Evolutionary conservation across 2,888 invertebrate species (phyloP).

Genomic region (Drosophila mimetica): DNA sequence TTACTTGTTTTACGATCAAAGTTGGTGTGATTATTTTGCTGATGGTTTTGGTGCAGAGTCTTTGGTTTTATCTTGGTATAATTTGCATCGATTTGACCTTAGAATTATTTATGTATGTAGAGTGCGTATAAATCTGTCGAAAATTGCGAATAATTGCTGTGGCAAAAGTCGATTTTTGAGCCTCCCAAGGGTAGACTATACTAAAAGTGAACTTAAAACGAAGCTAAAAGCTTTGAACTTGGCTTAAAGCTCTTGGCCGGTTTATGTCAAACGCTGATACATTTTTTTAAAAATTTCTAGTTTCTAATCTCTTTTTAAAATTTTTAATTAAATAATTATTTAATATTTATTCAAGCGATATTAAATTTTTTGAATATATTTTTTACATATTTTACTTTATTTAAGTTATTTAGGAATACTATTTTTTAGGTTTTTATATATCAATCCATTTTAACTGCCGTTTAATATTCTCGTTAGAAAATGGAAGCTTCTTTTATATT

Average conservation of each 20-base stretch:
- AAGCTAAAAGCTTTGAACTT: constrained; percentile 12
- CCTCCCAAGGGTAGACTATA: constrained; percentile 23
- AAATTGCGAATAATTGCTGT: constrained; percentile 37
- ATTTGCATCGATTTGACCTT: constrained; percentile 41
- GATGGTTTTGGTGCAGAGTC: background rate
- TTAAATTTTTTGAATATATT: too few relatives aligned
- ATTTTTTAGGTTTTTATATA: background rate
- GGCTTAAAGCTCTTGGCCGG: background rate
- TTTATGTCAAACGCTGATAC: background rate
- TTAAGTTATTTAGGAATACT: background rate
- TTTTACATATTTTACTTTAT: too few relatives aligned
- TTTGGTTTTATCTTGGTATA: constrained; percentile 6
- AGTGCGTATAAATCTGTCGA: constrained; percentile 28
- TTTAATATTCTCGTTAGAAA: too few relatives aligned
- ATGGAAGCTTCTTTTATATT: too few relatives aligned
- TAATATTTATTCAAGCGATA: too few relatives aligned
- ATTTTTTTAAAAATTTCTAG: too few relatives aligned
- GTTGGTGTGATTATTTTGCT: constrained; percentile 16
- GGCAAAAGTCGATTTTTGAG: background rate
- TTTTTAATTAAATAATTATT: too few relatives aligned
- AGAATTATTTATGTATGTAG: constrained; percentile 32
- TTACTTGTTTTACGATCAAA: constrained; percentile 1
- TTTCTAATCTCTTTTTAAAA: too few relatives aligned
- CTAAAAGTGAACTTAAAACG: background rate
- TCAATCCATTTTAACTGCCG: too few relatives aligned